Conservation (phyloP, 1,140 invertebrate genomes). For the Zeugodacus cucurbitae region DNA sequence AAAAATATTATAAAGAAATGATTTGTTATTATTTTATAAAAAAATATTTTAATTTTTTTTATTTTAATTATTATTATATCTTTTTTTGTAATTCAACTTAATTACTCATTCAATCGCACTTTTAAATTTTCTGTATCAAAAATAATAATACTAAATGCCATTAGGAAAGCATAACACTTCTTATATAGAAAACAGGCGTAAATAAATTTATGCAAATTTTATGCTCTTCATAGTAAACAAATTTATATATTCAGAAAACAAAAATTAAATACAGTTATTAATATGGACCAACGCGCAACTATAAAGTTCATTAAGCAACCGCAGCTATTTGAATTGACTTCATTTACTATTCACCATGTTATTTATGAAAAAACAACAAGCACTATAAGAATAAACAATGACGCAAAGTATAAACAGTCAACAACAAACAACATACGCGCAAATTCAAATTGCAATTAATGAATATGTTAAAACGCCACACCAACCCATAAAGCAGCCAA, state of each 20-base stretch:
- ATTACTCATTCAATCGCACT: too few relatives aligned
- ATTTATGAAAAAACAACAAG: not conserved
- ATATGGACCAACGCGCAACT: not conserved
- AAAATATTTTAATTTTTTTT: too few relatives aligned
- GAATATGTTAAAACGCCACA: constrained; percentile 17
- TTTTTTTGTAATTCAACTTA: too few relatives aligned
- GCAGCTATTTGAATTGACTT: not conserved
- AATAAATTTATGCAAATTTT: not conserved
- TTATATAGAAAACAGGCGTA: not conserved
- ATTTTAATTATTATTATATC: too few relatives aligned
- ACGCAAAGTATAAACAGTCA: not conserved
- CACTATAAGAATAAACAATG: not conserved
- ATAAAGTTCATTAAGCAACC: not conserved
- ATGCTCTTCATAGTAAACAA: not conserved
- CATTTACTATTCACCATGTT: not conserved
- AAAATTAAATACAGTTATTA: not conserved
- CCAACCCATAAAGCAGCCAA: not conserved
- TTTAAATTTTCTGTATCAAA: too few relatives aligned
- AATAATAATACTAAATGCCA: too few relatives aligned
- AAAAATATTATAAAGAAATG: too few relatives aligned
- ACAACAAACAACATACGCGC: not conserved
- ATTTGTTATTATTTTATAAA: too few relatives aligned
- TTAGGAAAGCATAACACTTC: too few relatives aligned
- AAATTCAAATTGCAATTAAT: not conserved
- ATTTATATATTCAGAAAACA: not conserved